Base-by-base conservation (phyloP, 2,797 vertebrate species). In the Bryconaethiops microstoma region DNA sequence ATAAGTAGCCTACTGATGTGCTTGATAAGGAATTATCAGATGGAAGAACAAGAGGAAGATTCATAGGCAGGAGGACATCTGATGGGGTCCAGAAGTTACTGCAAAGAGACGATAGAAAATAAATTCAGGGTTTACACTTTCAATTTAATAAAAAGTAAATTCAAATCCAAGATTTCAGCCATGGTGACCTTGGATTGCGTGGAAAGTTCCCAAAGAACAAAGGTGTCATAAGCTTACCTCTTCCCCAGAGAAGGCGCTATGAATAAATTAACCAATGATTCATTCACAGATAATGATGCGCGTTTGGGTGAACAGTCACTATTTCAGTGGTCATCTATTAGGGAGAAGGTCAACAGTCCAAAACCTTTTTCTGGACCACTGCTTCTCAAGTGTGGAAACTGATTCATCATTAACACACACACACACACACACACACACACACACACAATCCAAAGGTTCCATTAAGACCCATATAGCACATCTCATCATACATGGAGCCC, bases 311-410 rank as follows among this genome's bases (percentile, higher is more conserved):
- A 83, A 80, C 68, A 79, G 81, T 84, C 74, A 80, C 71, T 72
- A 60, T 80, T 83, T 78, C 68, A 76, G 84, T 84, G 84, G 86
- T 87, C 86, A 87, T 81, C 82, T 84, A 86, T 87, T 86, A 87
- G 79, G 81, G 74, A 81, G 70, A 86, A 83, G 86, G 81, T 87
- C 72, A 80, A 45, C 60, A 74, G 29, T 67, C 78, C 77, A 59
- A 83, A 83, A 68, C 75, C 39, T 19, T 63, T 29, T 79, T 23
- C 74, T 77, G 74, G 50, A 55, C 75, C 78, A 81, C 42, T 81
- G 77, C 35, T 72, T 72, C 69, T 81, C 73, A 84, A 83, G 86
- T 80, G 81, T 87, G 70, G 71, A 87, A 69, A 60, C 81, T 2
- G 79, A 77, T 87, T 86, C 83, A 86, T 86, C 62, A 87, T 86